Evolutionary conservation across 2,888 invertebrate species (phyloP), one percentile per base, ranked within the genome.

Genomic region (Rhaphigaster nebulosa): DNA sequence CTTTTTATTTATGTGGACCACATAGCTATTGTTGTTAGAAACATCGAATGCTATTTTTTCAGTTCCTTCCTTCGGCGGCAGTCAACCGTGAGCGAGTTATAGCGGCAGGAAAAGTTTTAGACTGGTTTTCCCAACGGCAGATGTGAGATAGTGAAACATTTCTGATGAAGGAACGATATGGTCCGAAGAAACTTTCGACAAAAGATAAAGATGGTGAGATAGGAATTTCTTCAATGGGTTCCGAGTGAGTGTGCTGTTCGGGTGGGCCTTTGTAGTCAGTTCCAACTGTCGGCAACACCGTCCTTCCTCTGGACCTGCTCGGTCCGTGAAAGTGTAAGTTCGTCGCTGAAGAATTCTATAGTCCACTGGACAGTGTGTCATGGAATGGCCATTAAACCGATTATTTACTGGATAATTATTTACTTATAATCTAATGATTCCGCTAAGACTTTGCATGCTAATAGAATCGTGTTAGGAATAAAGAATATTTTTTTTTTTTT

Each of bases 141-240:
- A 76, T 76, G 20, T 20, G 70, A 76, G 70, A 76, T 76, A 76
- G 70, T 76, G 70, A 76, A 76, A 76, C 70, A 76, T 76, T 76
- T 76, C 70, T 76, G 84, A 84, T 84, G 45, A 50, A 84, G 84
- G 41, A 1, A 6, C 84, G 84, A 84, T 84, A 84, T 84, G 45
- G 84, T 26, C 18, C 45, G 13, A n/a, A 50, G n/a, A 45, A 84
- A 84, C 84, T 84, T 84, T 50, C 84, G 84, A 41, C 84, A 45
- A 41, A 84, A 84, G 84, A 50, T 50, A 84, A 45, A 84, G 84
- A 84, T 84, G 84, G 84, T 45, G 84, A 84, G 84, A 84, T 41
- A 84, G 84, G 70, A 76, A 76, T 38, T 76, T 76, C 70, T 76
- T 76, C 70, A 38, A 76, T 76, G 10, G 70, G 38, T 38, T 12